These are phyloP conservation scores for Stichodactyla helianthus DNA, from an alignment of 64 coral and sea anemone species.

Conservation along the genomic window DNA sequence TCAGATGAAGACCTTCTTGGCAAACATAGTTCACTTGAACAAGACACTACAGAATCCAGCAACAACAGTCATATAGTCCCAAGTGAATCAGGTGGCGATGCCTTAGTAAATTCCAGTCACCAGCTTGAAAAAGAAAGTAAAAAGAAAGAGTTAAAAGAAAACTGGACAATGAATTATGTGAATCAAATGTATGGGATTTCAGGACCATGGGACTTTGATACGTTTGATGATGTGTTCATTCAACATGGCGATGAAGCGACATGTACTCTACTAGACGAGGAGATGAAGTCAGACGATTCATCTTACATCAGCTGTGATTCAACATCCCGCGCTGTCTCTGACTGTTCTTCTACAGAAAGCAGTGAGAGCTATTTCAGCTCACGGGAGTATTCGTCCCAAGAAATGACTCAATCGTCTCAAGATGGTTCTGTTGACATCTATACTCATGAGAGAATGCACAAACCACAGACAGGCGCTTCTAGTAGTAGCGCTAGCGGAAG, in stretches of 20 bases:
- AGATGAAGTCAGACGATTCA: slow-evolving; percentile 48
- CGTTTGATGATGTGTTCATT: neutral
- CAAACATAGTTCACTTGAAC: neutral
- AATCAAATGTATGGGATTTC: neutral
- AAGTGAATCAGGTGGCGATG: neutral
- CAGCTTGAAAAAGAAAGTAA: neutral
- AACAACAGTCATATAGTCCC: neutral
- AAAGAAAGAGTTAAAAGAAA: neutral
- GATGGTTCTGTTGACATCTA: neutral
- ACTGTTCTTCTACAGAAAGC: slow-evolving; percentile 46
- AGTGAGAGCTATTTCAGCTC: slow-evolving; percentile 68
- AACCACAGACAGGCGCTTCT: neutral
- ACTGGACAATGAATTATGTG: neutral
- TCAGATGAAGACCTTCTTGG: neutral
- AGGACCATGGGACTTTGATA: neutral
- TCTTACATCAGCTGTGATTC: slow-evolving; percentile 81
- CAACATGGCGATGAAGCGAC: neutral
- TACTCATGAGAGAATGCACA: slow-evolving; percentile 34
- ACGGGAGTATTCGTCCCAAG: neutral
- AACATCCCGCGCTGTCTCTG: slow-evolving; percentile 48
- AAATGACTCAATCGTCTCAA: neutral
- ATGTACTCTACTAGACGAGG: neutral
- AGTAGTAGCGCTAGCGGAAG: slow-evolving; percentile 20
- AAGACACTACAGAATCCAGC: neutral
- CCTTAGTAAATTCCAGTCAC: neutral